Conservation (phyloP, 2,888 invertebrate species). For the Caenorhabditis plicata region DNA sequence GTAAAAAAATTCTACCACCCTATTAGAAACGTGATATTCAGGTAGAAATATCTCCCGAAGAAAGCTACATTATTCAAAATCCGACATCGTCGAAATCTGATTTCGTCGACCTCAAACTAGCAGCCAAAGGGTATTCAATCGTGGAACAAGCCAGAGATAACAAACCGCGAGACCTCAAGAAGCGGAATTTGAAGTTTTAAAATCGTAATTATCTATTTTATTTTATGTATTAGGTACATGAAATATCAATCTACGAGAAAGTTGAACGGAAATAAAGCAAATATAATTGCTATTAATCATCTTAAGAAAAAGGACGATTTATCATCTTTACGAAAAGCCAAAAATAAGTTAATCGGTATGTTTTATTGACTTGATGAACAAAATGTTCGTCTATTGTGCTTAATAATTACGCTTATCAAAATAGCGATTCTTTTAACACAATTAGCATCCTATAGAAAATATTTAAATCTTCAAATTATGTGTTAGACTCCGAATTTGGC, state of each 20-base stretch:
- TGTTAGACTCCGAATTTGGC: no score
- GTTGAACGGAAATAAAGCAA: slow-evolving; percentile 21
- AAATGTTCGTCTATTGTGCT: background rate
- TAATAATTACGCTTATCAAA: background rate
- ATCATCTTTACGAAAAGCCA: slow-evolving; percentile 17
- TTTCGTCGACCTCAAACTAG: slow-evolving; percentile 23
- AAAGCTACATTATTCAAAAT: slow-evolving; percentile 27
- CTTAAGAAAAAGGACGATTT: slow-evolving; percentile 19
- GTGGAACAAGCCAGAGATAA: slow-evolving; percentile 34
- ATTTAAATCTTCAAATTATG: background rate
- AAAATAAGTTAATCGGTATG: slow-evolving; percentile 13
- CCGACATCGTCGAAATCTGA: slow-evolving; percentile 21
- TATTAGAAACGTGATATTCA: no score
- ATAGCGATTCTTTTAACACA: background rate
- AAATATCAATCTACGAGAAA: slow-evolving; percentile 21
- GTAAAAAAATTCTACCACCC: no score
- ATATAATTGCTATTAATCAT: slow-evolving; percentile 12
- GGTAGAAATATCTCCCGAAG: slow-evolving; percentile 24
- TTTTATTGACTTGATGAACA: background rate
- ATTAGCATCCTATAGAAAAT: background rate
- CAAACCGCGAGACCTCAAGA: slow-evolving; percentile 32
- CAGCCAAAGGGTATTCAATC: slow-evolving; percentile 38
- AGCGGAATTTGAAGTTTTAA: slow-evolving; percentile 28
- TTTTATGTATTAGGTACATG: slow-evolving; percentile 23
- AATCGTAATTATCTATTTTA: background rate